Base-by-base conservation (phyloP, 2,113 vertebrate genomes). In the Rhabdornis inornatus region DNA sequence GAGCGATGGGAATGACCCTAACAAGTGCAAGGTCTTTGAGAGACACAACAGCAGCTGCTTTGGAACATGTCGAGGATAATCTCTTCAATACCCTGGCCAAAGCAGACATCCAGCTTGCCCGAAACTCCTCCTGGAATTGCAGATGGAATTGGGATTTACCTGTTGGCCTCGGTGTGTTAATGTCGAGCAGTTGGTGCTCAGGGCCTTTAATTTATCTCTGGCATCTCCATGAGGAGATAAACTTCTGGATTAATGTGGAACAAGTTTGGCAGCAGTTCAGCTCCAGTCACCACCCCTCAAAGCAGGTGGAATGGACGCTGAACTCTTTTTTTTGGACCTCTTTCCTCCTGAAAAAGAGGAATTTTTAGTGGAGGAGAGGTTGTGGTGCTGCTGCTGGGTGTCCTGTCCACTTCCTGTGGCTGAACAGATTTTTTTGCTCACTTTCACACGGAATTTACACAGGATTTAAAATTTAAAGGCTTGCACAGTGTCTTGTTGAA, bases 21-120 rank as follows among this genome's bases (percentile, higher is more conserved):
- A 92, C 92, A 65, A 95, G 95, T 94, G 96, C 95, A 96, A 96
- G 94, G 95, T 96, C 93, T 93, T 91, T 35, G 94, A 52, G 91
- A 95, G 91, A 76, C 96, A 89, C 96, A 89, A 92, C 87, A 91
- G 90, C 93, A 96, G 85, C 94, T 92, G 92, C 83, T 95, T 89
- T 82, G 35, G 92, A 76, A 82, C 85, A 79, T 40, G 80, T 30
- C 18, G 37, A 75, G 96, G 78, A 69, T 79, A 45, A 93, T 96
- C 72, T 65, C 59, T 86, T 74, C 71, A n/a, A 33, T 72, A 45
- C 60, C 91, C 87, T 76, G 83, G 39, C 16, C 53, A 40, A 3
- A 2, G 13, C 83, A 70, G 81, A 33, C 74, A 74, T 44, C 83
- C 86, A 87, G 72, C 65, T 33, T 37, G 71, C 83, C 76, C 66